These are phyloP conservation scores for Chloropsis cyanopogon DNA, from an alignment of 2,113 vertebrate genomes.

Conservation along the genomic window DNA sequence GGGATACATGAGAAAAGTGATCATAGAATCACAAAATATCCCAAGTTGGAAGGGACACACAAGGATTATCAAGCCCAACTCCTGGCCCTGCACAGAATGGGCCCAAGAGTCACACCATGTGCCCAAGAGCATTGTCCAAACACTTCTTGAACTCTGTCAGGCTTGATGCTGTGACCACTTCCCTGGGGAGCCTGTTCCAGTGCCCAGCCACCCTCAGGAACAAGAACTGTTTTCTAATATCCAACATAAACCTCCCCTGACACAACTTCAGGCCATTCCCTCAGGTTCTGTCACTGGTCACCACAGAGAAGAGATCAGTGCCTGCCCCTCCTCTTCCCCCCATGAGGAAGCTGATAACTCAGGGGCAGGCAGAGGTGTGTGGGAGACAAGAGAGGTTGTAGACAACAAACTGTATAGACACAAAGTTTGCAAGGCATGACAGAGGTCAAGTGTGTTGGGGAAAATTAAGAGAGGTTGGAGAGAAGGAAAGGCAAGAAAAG, in stretches of 20 bases:
- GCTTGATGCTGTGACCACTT: not conserved
- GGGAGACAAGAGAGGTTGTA: not conserved
- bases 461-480: not conserved
- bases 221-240: not conserved
- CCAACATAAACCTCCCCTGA: not conserved
- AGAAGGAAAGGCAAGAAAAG: not conserved
- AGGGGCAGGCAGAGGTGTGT: not conserved
- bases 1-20: not conserved
- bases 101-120: not conserved
- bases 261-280: not conserved
- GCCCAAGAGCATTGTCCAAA: not conserved
- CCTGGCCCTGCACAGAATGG: not conserved
- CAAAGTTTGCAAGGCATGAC: not conserved
- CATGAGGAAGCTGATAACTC: not conserved
- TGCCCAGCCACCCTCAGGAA: fast-evolving
- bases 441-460: not conserved
- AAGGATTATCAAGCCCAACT: not conserved
- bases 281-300: fast-evolving
- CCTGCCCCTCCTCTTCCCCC: not conserved
- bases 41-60: not conserved
- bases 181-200: not conserved
- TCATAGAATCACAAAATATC: not conserved
- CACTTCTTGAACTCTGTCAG: fast-evolving
- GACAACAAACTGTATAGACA: not conserved
- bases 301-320: not conserved